Conservation (phyloP, 1,140 invertebrate species). For the Centruroides sculpturatus region DNA sequence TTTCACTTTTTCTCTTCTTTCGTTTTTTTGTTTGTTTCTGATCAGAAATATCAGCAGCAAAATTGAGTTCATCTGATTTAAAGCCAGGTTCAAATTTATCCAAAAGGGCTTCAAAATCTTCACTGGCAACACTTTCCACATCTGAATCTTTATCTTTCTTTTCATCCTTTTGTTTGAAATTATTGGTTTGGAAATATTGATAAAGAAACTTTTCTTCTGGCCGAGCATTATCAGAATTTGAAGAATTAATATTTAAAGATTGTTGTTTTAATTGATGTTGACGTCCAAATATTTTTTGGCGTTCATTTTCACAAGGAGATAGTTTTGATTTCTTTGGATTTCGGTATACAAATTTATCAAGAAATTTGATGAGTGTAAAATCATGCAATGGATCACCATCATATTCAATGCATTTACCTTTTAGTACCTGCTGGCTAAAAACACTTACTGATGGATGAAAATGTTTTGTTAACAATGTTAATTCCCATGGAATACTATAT, state of each 20-base stretch:
- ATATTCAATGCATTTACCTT: conserved; percentile 51
- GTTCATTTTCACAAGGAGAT: conserved; percentile 10
- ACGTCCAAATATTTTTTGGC: conserved; percentile 17
- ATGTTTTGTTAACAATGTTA: conserved; percentile 52
- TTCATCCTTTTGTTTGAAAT: conserved; percentile 15
- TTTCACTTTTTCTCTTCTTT: conserved; percentile 2
- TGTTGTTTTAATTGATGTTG: too few relatives aligned
- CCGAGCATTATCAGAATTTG: conserved; percentile 45
- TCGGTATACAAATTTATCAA: conserved; percentile 89
- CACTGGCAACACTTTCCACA: conserved; percentile 64
- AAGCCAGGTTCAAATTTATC: conserved; percentile 18
- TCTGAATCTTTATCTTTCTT: conserved; percentile 43
- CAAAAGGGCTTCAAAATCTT: conserved; percentile 54
- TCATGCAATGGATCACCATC: conserved; percentile 84
- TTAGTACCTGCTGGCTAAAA: conserved; percentile 68
- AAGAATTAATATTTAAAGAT: too few relatives aligned
- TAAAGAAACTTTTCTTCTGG: conserved; percentile 69
- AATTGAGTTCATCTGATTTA: conserved; percentile 13
- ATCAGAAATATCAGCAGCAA: conserved; percentile 9
- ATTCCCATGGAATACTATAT: conserved; percentile 49
- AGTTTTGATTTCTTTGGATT: conserved; percentile 69
- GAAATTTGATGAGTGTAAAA: conserved; percentile 72
- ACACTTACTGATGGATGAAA: conserved; percentile 82
- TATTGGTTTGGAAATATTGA: conserved; percentile 23
- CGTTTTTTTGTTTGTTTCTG: conserved; percentile 13